Conservation (phyloP, 2,113 vertebrate species). For the Salminus brasiliensis region DNA sequence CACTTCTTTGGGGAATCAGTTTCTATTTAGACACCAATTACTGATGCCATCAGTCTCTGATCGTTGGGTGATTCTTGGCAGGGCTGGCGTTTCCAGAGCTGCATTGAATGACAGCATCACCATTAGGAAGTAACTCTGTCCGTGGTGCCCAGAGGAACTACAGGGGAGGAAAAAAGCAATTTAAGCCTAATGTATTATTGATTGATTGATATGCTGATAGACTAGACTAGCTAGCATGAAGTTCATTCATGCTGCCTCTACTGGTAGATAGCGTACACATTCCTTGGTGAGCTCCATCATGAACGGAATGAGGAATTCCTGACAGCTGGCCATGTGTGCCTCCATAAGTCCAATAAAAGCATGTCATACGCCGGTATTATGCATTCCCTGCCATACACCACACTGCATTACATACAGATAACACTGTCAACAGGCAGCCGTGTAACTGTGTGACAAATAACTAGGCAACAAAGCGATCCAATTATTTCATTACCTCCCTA, state of each 20-base stretch:
- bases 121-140: neutral
- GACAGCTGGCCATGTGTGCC: neutral
- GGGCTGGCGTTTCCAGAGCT: neutral
- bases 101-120: neutral
- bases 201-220: slow-evolving; percentile 55
- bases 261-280: slow-evolving; percentile 53
- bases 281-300: neutral
- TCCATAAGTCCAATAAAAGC: neutral
- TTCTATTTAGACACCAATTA: too few relatives aligned
- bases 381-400: neutral
- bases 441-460: slow-evolving; percentile 53
- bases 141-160: slow-evolving; percentile 40
- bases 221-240: slow-evolving; percentile 50
- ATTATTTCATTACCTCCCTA: slow-evolving; percentile 52
- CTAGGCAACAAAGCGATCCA: slow-evolving; percentile 43
- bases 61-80: neutral
- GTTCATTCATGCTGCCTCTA: slow-evolving; percentile 54
- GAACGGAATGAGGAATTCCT: neutral
- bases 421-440: slow-evolving; percentile 39
- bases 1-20: too few relatives aligned
- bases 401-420: slow-evolving; percentile 52
- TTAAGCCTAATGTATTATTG: slow-evolving; percentile 58
- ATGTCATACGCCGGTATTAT: slow-evolving; percentile 13
- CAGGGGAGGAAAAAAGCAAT: slow-evolving; percentile 56
- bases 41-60: too few relatives aligned